Evolutionary conservation across 2,888 invertebrate genomes (phyloP).

Genomic region (Torymus aiolomorphi): DNA sequence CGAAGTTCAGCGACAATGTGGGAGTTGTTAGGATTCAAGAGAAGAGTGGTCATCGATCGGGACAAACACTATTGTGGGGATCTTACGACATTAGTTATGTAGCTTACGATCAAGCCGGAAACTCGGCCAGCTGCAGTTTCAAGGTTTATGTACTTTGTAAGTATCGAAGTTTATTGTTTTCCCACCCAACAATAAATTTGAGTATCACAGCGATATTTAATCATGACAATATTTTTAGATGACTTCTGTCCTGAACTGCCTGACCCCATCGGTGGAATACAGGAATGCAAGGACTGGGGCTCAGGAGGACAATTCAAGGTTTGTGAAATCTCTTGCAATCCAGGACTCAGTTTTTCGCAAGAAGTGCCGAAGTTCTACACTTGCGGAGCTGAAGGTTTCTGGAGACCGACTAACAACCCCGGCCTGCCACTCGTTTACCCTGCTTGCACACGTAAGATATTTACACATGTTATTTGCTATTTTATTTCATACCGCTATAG

Average conservation of each 20-base stretch:
- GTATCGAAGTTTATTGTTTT: constrained; percentile 68
- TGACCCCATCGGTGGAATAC: constrained; percentile 93
- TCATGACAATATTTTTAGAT: constrained; percentile 77
- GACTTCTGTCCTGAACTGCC: constrained; percentile 93
- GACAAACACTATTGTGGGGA: constrained; percentile 92
- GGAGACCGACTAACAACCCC: constrained; percentile 92
- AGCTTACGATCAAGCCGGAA: constrained; percentile 94
- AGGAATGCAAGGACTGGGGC: constrained; percentile 96
- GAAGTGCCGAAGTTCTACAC: constrained; percentile 97
- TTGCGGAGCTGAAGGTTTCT: constrained; percentile 98
- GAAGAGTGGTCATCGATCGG: constrained; percentile 90
- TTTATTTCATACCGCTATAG: not conserved
- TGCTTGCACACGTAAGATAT: constrained; percentile 88
- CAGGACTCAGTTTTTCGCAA: constrained; percentile 92
- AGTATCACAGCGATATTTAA: not conserved
- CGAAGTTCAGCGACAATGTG: constrained; percentile 92
- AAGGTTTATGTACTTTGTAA: constrained; percentile 92
- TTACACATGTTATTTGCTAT: not conserved
- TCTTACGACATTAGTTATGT: constrained; percentile 94
- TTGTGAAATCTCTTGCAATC: constrained; percentile 92
- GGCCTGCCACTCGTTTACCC: constrained; percentile 90
- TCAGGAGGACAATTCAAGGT: constrained; percentile 97
- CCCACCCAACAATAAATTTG: too few species aligned
- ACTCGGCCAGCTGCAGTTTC: constrained; percentile 93
- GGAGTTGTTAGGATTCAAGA: constrained; percentile 88